A percentile compares a stretch with the other conserved stretches of the same genome.
Conservation (phyloP, 1,140 invertebrate genomes). For the Drosophila mayri region DNA sequence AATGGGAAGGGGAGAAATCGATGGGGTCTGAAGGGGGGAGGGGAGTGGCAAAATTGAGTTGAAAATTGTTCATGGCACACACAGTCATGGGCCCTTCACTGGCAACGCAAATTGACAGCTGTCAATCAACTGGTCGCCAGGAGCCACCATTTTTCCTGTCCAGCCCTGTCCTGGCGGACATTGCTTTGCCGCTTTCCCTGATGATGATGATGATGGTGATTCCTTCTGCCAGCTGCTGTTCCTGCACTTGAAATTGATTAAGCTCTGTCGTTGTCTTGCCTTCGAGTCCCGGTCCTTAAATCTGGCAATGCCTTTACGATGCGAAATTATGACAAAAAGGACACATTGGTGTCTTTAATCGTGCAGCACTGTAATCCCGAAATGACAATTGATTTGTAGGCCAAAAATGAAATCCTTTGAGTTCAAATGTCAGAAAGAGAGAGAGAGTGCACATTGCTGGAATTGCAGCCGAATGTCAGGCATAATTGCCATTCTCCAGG, state of each 20-base stretch:
- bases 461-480: not conserved
- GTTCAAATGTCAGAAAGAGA: not conserved
- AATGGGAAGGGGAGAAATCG: too few relatives aligned
- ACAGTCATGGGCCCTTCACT: constrained; percentile 13
- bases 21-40: not conserved
- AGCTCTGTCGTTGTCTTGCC: constrained; percentile 9
- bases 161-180: constrained; percentile 4
- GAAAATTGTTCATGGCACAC: constrained; percentile 50
- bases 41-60: constrained; percentile 35
- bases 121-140: constrained; percentile 62
- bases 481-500: constrained; percentile 4
- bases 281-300: constrained; percentile 1
- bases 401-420: not conserved
- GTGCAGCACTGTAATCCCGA: not conserved
- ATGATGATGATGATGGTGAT: not conserved
- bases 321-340: not conserved
- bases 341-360: not conserved
- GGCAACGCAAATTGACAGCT: constrained; percentile 76
- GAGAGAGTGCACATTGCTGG: not conserved
- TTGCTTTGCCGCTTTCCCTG: not conserved
- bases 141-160: constrained; percentile 3
- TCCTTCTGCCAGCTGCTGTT: constrained; percentile 20
- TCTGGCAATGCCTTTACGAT: not conserved
- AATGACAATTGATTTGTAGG: not conserved
- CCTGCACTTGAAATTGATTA: constrained; percentile 75